Evolutionary conservation across 2,113 vertebrate species (phyloP).

Genomic region (Nesogale talazaci): DNA sequence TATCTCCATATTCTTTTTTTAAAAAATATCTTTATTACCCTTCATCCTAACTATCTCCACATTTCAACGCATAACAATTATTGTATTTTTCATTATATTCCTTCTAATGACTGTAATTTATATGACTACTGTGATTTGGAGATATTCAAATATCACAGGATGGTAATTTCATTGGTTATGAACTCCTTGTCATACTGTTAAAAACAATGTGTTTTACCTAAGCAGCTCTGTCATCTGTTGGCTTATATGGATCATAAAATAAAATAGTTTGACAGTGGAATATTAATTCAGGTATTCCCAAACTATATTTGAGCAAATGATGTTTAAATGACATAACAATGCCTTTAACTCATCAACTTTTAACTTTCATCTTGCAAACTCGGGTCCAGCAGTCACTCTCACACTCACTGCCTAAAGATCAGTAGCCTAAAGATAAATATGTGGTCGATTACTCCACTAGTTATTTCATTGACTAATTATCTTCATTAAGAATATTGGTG

Average conservation of each 20-base stretch:
- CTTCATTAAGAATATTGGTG: slow-evolving; percentile 17
- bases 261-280: not conserved
- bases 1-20: too few relatives aligned
- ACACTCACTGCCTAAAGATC: not conserved
- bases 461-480: not conserved
- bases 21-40: too few relatives aligned
- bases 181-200: not conserved
- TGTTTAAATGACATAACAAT: not conserved
- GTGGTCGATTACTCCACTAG: too few relatives aligned
- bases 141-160: too few relatives aligned
- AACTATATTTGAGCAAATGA: not conserved
- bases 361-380: not conserved
- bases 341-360: not conserved
- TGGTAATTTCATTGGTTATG: not conserved
- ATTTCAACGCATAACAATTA: too few relatives aligned
- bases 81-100: too few relatives aligned
- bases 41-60: too few relatives aligned
- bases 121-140: too few relatives aligned
- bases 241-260: not conserved
- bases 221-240: not conserved
- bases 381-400: not conserved
- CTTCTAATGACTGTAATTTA: too few relatives aligned
- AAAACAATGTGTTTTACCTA: not conserved
- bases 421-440: not conserved
- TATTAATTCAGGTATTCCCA: not conserved